phyloP scores from a whole-genome alignment of 2,888 invertebrate species.

The Orgyia antiqua region DNA sequence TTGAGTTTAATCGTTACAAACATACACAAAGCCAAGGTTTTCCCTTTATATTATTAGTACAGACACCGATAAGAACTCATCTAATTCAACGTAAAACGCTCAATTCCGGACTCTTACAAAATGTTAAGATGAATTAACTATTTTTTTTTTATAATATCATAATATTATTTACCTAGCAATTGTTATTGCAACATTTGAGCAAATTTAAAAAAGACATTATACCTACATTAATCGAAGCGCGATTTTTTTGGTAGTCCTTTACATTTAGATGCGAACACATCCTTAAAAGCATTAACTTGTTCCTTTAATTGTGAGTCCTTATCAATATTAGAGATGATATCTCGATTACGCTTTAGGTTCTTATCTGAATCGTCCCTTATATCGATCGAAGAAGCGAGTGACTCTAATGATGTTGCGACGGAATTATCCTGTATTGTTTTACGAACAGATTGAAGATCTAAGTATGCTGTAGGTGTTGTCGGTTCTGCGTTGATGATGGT shows the following conservation, averaged over 20 bases:
- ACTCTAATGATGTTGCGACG: conserved; percentile 79
- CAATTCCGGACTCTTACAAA: too few species aligned
- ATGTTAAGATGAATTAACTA: too few species aligned
- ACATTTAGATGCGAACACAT: conserved; percentile 41
- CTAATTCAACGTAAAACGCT: too few species aligned
- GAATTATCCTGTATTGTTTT: conserved; percentile 41
- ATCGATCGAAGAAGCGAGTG: conserved; percentile 63
- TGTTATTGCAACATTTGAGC: background rate
- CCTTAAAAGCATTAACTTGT: conserved; percentile 43
- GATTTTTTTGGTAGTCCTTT: conserved; percentile 10
- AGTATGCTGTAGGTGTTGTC: conserved; percentile 9
- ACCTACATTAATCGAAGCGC: background rate
- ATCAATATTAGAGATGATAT: conserved; percentile 37
- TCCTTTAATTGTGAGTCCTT: conserved; percentile 62
- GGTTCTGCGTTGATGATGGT: conserved; percentile 1
- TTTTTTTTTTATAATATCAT: too few species aligned
- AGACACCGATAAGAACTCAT: too few species aligned
- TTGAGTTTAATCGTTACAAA: too few species aligned
- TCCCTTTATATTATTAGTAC: too few species aligned
- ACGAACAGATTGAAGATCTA: conserved; percentile 50
- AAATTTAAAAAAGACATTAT: background rate
- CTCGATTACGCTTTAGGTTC: conserved; percentile 44
- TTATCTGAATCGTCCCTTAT: conserved; percentile 38
- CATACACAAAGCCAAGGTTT: too few species aligned
- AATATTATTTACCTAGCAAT: too few species aligned